phyloP scores from a whole-genome alignment of 2,113 vertebrate species.

The Microtus pennsylvanicus region DNA sequence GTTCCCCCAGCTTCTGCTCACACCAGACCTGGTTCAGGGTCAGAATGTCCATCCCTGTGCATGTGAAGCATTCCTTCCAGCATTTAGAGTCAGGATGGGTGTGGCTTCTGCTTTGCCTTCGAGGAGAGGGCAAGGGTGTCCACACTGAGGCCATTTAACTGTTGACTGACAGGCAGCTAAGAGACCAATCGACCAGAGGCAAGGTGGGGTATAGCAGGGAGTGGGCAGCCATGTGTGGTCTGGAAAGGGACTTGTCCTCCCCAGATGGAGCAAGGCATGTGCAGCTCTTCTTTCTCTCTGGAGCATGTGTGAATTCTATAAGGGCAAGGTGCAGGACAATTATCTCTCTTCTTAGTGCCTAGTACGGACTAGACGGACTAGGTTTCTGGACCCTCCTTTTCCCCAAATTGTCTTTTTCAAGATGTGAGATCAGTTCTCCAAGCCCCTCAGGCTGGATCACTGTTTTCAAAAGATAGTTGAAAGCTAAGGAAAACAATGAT shows the following conservation, averaged over 20 bases:
- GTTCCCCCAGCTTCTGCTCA: slow-evolving; percentile 49
- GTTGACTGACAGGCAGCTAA: slow-evolving; percentile 77
- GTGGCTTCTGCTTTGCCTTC: slow-evolving; percentile 81
- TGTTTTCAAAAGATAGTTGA: slow-evolving; percentile 13
- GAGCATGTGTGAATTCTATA: not conserved
- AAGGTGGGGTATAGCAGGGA: slow-evolving; percentile 45
- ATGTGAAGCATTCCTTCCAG: slow-evolving; percentile 75
- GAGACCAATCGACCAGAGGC: slow-evolving; percentile 44
- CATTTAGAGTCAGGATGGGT: slow-evolving; percentile 81
- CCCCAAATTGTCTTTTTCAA: not conserved
- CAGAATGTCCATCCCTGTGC: slow-evolving; percentile 67
- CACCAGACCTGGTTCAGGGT: not conserved
- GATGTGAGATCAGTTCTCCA: not conserved
- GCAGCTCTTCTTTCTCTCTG: not conserved
- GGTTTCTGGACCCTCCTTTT: too few relatives aligned
- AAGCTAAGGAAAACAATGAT: not conserved
- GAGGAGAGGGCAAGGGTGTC: slow-evolving; percentile 80
- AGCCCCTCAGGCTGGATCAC: not conserved
- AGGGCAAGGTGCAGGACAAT: not conserved
- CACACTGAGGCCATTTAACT: slow-evolving; percentile 81
- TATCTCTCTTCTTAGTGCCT: not conserved
- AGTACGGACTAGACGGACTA: not conserved
- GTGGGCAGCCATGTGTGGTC: not conserved
- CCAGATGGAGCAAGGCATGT: not conserved
- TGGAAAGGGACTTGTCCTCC: not conserved